phyloP scores from a whole-genome alignment of 2,113 vertebrate genomes.

The Tachysurus vachellii region DNA sequence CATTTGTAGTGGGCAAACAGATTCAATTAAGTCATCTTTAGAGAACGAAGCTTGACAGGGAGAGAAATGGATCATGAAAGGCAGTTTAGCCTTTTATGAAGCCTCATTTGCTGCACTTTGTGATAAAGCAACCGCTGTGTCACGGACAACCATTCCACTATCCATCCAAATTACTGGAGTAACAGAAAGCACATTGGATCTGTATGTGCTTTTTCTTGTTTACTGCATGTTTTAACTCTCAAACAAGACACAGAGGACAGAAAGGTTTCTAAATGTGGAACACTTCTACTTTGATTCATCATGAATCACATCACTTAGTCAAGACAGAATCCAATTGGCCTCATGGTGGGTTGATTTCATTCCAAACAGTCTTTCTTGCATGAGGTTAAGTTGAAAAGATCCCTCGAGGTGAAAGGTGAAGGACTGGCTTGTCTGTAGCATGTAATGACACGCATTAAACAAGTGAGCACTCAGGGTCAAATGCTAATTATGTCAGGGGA shows the following conservation, averaged over 20 bases:
- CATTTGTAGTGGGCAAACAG: slow-evolving; percentile 59
- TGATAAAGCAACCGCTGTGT: slow-evolving; percentile 46
- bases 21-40: slow-evolving; percentile 62
- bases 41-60: slow-evolving; percentile 47
- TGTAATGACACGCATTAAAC: slow-evolving; percentile 48
- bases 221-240: slow-evolving; percentile 40
- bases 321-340: slow-evolving; percentile 18
- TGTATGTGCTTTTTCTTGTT: slow-evolving; percentile 29
- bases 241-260: not conserved
- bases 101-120: slow-evolving; percentile 57
- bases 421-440: slow-evolving; percentile 30
- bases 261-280: slow-evolving; percentile 38
- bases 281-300: not conserved
- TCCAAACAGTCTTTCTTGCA: slow-evolving; percentile 20
- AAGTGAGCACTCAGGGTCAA: slow-evolving; percentile 46
- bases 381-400: slow-evolving; percentile 43
- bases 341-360: not conserved
- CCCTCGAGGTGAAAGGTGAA: slow-evolving; percentile 43
- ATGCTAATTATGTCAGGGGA: slow-evolving; percentile 37
- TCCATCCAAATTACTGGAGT: slow-evolving; percentile 47
- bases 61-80: slow-evolving; percentile 60
- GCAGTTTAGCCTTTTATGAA: slow-evolving; percentile 56
- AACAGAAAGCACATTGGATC: slow-evolving; percentile 52
- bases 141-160: slow-evolving; percentile 46
- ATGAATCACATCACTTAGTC: not conserved